Evolutionary conservation across 2,113 vertebrate genomes (phyloP).

Genomic region (Cephalopholis sonnerati): DNA sequence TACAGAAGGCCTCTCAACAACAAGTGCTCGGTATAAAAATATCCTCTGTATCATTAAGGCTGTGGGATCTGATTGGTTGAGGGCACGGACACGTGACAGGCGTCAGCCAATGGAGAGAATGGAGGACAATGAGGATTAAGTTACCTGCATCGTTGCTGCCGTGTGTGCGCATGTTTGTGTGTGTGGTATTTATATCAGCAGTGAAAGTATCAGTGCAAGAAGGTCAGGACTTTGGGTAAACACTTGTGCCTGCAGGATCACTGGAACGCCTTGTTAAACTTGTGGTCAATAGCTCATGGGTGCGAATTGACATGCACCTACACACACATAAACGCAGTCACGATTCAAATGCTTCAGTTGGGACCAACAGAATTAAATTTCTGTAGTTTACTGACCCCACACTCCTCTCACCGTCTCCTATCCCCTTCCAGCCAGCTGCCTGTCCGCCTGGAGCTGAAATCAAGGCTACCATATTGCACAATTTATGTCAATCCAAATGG

Average conservation of each 20-base stretch:
- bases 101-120: conserved; percentile 60
- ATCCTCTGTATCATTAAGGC: conserved; percentile 61
- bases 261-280: conserved; percentile 54
- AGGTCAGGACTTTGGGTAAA: conserved; percentile 75
- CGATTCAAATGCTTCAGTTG: conserved; percentile 27
- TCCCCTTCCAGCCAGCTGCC: conserved; percentile 50
- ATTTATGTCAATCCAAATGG: conserved; percentile 77
- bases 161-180: conserved; percentile 39
- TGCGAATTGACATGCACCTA: conserved; percentile 15
- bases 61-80: conserved; percentile 51
- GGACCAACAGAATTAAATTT: conserved; percentile 33
- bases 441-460: conserved; percentile 70
- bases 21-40: conserved; percentile 77
- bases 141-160: conserved; percentile 61
- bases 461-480: conserved; percentile 65
- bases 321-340: neutral
- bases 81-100: conserved; percentile 53
- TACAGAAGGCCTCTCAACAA: conserved; percentile 71
- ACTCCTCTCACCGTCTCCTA: neutral
- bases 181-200: conserved; percentile 77
- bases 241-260: conserved; percentile 61
- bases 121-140: conserved; percentile 63
- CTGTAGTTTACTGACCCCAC: neutral
- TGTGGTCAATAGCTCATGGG: conserved; percentile 22
- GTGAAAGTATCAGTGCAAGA: conserved; percentile 67